Percentiles rank a stretch among this genome's conserved stretches.
Evolutionary conservation across 2,797 vertebrate genomes (phyloP).

Genomic region (Spizella passerina): DNA sequence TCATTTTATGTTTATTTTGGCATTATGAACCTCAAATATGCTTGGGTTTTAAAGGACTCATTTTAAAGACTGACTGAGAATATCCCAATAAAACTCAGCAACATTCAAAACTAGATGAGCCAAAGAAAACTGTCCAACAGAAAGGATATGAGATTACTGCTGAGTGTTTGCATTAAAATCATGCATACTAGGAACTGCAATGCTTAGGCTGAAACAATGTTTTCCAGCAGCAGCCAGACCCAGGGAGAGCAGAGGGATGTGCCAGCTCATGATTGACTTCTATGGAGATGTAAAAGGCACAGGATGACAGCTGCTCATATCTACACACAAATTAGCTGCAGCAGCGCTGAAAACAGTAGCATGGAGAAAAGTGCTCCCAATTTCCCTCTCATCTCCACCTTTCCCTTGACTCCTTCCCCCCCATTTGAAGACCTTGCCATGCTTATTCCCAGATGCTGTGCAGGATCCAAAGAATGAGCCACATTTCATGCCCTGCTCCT

Average conservation of each 20-base stretch:
- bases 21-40: background rate
- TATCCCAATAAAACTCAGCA: background rate
- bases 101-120: background rate
- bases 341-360: background rate
- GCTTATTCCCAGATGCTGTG: background rate
- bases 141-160: background rate
- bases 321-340: background rate
- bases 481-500: background rate
- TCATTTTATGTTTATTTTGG: background rate
- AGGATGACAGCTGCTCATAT: background rate
- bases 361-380: background rate
- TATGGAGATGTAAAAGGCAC: background rate
- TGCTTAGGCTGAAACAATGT: background rate
- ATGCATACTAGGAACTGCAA: background rate
- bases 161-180: background rate
- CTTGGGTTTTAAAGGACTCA: background rate
- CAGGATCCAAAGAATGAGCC: background rate
- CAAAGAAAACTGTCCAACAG: slow-evolving; percentile 4
- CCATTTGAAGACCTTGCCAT: background rate
- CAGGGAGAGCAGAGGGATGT: background rate
- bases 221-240: background rate
- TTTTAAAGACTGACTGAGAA: background rate
- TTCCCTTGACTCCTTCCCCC: background rate
- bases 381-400: background rate
- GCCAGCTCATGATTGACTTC: background rate